Evolutionary conservation across 1,140 invertebrate species (phyloP), one percentile per base, ranked within the genome.

Genomic region (Bombus polaris): DNA sequence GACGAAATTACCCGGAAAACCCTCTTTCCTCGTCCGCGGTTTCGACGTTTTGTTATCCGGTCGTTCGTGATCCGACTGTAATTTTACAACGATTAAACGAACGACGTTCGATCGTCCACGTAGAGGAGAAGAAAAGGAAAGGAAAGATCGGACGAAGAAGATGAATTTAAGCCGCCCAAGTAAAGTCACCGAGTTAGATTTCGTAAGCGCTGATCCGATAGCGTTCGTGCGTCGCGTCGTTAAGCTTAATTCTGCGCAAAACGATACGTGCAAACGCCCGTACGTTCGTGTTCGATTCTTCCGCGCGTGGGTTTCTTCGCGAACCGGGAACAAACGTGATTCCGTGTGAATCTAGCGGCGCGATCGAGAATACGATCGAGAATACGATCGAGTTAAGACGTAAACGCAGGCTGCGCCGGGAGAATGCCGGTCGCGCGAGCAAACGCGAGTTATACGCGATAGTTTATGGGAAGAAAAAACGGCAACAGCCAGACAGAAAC

Each of bases 261-360:
- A 66, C 65, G 32, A 32, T 32, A 6, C 32, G 32, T 3, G 15
- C 65, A 35, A 15, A 32, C 32, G n/a, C 2, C 65, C n/a, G 15
- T 18, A 32, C 15, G 66, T 47, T 10, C 4, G 32, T 12, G 66
- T 73, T 39, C 28, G 44, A 75, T 78, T 35, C 32, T 78, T 75
- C n/a, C 53, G 35, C 47, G 1, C 76, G 39, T 35, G 47, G 47
- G n/a, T 76, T 71, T 57, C 15, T 13, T 72, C 39, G 59, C 39
- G 25, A 73, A 44, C 47, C 18, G 18, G 37, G 57, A 25, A 32
- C n/a, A 37, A 71, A 37, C 25, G 57, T 25, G 53, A 83, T 59
- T 22, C 39, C 82, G 82, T 84, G 74, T 71, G 82, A 84, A 84
- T 75, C 57, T 35, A n/a, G 81, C 72, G 72, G 22, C 72, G 59